phyloP scores from a whole-genome alignment of 2,797 vertebrate species.

The Threskiornis aethiopicus region DNA sequence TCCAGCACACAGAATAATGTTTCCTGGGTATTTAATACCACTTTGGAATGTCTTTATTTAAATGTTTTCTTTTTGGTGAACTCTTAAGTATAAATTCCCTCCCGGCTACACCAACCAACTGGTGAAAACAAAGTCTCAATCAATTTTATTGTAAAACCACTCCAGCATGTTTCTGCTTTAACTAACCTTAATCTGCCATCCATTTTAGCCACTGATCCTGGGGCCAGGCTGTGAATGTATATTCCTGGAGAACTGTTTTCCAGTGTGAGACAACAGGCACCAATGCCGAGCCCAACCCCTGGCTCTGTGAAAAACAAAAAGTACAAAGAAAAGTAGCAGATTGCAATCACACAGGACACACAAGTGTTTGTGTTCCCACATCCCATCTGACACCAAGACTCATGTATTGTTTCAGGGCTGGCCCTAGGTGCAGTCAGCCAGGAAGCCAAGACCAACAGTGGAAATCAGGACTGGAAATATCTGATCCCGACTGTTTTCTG shows the following conservation, averaged over 20 bases:
- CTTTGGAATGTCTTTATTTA: not conserved
- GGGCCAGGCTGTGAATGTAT: constrained; percentile 93
- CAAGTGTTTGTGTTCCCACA: constrained; percentile 45
- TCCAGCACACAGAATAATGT: not conserved
- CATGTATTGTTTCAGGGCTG: constrained; percentile 16
- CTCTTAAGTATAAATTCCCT: not conserved
- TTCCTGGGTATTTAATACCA: not conserved
- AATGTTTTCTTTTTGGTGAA: not conserved
- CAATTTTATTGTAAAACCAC: not conserved
- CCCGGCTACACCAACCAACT: not conserved
- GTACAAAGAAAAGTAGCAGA: constrained; percentile 14
- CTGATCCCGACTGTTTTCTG: not conserved
- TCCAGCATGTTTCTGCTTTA: not conserved
- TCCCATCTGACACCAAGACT: not conserved
- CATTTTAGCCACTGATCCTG: constrained; percentile 95
- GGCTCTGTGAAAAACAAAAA: constrained; percentile 78
- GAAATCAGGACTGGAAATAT: constrained; percentile 35
- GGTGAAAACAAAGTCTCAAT: not conserved
- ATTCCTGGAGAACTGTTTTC: constrained; percentile 90
- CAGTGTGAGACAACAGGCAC: constrained; percentile 89
- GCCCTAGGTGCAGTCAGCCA: constrained; percentile 23
- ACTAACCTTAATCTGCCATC: constrained; percentile 91
- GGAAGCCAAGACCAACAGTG: constrained; percentile 23
- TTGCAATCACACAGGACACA: constrained; percentile 13
- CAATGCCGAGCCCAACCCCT: constrained; percentile 91